These are phyloP conservation scores for Ophion obscuratus DNA, from an alignment of 2,888 invertebrate genomes.

Conservation along the genomic window DNA sequence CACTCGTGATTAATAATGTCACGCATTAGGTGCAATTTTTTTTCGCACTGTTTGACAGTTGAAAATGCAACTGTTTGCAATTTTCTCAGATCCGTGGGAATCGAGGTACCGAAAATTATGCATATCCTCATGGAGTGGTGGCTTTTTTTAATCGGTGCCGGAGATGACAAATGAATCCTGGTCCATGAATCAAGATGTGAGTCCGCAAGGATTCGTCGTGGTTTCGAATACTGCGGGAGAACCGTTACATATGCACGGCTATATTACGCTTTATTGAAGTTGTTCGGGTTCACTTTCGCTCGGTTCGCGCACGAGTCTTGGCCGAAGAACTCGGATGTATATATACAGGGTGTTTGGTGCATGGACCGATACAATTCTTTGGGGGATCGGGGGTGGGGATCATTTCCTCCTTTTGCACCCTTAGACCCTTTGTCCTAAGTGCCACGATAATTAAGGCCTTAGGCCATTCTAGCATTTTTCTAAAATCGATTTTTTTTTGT, in stretches of 20 bases:
- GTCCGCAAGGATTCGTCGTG: constrained; percentile 20
- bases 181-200: constrained; percentile 38
- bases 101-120: background rate
- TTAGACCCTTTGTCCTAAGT: too few species aligned
- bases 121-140: background rate
- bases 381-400: too few species aligned
- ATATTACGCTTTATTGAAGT: constrained; percentile 36
- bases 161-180: constrained; percentile 35
- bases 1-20: background rate
- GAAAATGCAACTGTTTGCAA: background rate
- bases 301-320: constrained; percentile 45
- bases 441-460: too few species aligned
- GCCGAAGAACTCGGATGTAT: constrained; percentile 25
- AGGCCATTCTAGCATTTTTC: too few species aligned
- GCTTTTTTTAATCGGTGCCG: constrained; percentile 5
- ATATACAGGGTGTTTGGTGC: constrained; percentile 2
- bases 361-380: background rate
- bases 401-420: too few species aligned
- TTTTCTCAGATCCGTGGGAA: background rate
- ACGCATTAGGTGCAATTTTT: background rate
- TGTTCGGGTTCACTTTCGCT: constrained; percentile 54
- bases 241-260: constrained; percentile 47
- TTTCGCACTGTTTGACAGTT: background rate
- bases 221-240: constrained; percentile 36
- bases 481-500: too few species aligned